Conservation (phyloP, 92 coral and sea anemone species). For the Paramuricea clavata region DNA sequence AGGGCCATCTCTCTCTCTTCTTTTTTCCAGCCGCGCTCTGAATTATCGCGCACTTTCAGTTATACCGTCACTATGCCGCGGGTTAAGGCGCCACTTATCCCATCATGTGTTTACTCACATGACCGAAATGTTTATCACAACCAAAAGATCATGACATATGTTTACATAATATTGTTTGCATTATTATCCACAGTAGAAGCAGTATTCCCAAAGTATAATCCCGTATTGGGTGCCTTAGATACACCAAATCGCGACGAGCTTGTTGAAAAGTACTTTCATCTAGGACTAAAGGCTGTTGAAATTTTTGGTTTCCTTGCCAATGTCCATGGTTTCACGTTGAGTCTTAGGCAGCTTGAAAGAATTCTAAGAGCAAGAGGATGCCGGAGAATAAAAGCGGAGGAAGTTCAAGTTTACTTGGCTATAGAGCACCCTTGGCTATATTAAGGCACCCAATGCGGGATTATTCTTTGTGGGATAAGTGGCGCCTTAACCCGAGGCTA, state of each 20-base stretch:
- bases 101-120: too few species aligned
- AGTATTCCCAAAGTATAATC: not conserved
- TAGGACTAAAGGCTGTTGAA: not conserved
- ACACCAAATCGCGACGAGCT: not conserved
- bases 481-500: too few species aligned
- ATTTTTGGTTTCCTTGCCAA: not conserved
- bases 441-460: too few species aligned
- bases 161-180: too few species aligned
- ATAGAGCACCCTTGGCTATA: too few species aligned
- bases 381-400: too few species aligned
- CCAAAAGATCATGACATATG: not conserved
- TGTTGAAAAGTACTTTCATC: not conserved
- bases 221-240: not conserved
- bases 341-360: not conserved
- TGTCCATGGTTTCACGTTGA: not conserved
- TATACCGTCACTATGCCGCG: not conserved
- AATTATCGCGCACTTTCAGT: not conserved
- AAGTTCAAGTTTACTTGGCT: too few species aligned
- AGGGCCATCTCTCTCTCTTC: not conserved
- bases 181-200: not conserved
- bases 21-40: not conserved
- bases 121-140: too few species aligned
- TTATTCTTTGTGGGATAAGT: too few species aligned
- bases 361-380: too few species aligned
- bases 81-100: too few species aligned